Conservation (phyloP, 2,797 vertebrate genomes). For the Phrynocephalus forsythii region DNA sequence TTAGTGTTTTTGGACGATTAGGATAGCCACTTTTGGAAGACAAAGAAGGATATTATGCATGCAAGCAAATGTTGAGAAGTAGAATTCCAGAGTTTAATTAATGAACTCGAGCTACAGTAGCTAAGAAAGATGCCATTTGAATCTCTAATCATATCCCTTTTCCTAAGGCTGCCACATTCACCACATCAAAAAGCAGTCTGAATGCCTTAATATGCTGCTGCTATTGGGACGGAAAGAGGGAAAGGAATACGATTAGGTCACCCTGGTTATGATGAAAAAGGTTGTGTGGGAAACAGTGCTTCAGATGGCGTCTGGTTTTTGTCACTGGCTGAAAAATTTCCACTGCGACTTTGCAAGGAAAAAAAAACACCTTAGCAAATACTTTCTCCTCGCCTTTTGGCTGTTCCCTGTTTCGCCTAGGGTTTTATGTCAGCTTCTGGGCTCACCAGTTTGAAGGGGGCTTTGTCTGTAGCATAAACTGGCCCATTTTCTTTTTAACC, state of each 20-base stretch:
- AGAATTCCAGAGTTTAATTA: not conserved
- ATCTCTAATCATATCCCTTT: conserved; percentile 11
- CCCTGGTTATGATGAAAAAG: conserved; percentile 36
- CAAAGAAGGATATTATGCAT: not conserved
- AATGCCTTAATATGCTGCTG: conserved; percentile 19
- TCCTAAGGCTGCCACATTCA: conserved; percentile 15
- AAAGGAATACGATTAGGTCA: conserved; percentile 24
- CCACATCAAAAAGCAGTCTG: conserved; percentile 38
- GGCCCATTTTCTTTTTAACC: conserved; percentile 31
- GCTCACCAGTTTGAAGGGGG: conserved; percentile 38
- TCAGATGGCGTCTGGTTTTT: conserved; percentile 51
- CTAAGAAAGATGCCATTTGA: conserved; percentile 7
- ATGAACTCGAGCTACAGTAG: not conserved
- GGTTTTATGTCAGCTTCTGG: conserved; percentile 28
- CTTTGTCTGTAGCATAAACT: conserved; percentile 45
- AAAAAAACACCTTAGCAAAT: conserved; percentile 44
- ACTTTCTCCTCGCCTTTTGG: conserved; percentile 49
- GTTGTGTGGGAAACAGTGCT: conserved; percentile 51
- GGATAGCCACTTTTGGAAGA: not conserved
- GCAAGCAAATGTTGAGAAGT: not conserved
- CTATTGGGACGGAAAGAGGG: not conserved
- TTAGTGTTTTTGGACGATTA: not conserved
- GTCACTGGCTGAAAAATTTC: conserved; percentile 53
- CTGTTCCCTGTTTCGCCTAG: conserved; percentile 54
- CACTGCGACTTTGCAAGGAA: conserved; percentile 55